Conservation (phyloP, 2,797 vertebrate genomes). For the Hydrocynus forskahlii region DNA sequence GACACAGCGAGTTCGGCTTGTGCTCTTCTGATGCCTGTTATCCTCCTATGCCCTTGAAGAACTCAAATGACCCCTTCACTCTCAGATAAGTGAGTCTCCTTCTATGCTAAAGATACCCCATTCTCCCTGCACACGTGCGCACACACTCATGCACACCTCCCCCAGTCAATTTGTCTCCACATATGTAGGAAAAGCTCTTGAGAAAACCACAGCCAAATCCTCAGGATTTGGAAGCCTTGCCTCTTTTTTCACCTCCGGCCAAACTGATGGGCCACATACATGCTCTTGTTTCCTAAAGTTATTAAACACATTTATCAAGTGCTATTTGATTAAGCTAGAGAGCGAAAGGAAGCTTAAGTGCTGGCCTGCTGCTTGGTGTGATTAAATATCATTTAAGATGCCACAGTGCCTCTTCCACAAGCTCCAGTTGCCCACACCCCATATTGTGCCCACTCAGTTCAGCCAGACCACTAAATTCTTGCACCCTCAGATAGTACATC, state of each 20-base stretch:
- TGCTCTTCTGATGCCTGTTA: constrained; percentile 24
- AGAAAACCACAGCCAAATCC: constrained; percentile 67
- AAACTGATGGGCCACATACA: constrained; percentile 74
- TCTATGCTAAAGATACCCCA: constrained; percentile 32
- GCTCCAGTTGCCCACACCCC: constrained; percentile 59
- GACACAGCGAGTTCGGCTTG: constrained; percentile 25
- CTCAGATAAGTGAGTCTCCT: constrained; percentile 46
- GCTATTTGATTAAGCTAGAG: constrained; percentile 69
- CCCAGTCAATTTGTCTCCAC: constrained; percentile 59
- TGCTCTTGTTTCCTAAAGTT: constrained; percentile 73
- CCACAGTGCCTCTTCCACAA: constrained; percentile 49
- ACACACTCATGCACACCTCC: constrained; percentile 6
- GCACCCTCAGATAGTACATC: constrained; percentile 45
- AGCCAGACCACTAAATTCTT: constrained; percentile 65
- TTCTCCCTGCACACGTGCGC: neutral
- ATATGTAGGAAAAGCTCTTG: constrained; percentile 62
- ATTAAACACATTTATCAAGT: constrained; percentile 75
- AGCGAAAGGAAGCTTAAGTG: constrained; percentile 64
- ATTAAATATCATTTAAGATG: constrained; percentile 75
- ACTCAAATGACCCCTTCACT: constrained; percentile 54
- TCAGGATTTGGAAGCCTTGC: constrained; percentile 60
- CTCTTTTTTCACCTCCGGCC: constrained; percentile 58
- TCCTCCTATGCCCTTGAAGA: constrained; percentile 25
- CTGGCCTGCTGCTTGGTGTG: constrained; percentile 63
- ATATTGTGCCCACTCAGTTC: constrained; percentile 59